Evolutionary conservation across 2,113 vertebrate species (phyloP), one percentile per base, ranked within the genome.

Genomic region (Pluvianellus socialis): DNA sequence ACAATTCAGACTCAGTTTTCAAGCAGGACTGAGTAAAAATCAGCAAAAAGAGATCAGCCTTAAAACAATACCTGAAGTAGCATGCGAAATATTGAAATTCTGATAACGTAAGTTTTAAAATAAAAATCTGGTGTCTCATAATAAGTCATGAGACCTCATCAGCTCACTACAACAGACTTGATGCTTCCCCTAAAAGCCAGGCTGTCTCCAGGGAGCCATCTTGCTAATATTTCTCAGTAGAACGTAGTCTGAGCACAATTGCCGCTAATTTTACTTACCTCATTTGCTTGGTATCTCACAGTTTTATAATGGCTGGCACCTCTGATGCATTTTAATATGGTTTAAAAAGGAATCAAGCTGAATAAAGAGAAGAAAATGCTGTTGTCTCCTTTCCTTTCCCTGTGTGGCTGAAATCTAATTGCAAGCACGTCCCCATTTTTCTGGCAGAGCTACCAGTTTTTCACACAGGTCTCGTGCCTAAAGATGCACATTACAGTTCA

Each of bases 201-300:
- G 66, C 67, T 79, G 50, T 83, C 95, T 90, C 97, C 15, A 3
- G 93, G 89, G 96, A 96, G 42, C 77, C 85, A 88, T 94, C 91
- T 86, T 35, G 21, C 74, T 93, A 92, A 96, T 91, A 93, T 74
- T 94, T 55, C 89, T 91, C 79, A 49, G 89, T 88, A 92, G 70
- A 94, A 97, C 1, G 0, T 82, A 94, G 91, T 66, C 92, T 90
- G 89, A 96, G 79, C 74, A 95, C 94, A 97, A 96, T 91, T 95
- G 81, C 91, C 4, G 0, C 81, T 96, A 95, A 94, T 96, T 97
- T 97, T 96, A 95, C 97, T 92, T 93, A 95, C 92, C 67, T 96
- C 92, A 86, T 97, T 96, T 96, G 32, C 94, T 71, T 83, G 33
- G 40, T 96, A 90, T 90, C 91, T 94, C 66, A 40, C 58, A 94